Conservation (phyloP, 2,888 invertebrate species). For the Thera obeliscata region DNA sequence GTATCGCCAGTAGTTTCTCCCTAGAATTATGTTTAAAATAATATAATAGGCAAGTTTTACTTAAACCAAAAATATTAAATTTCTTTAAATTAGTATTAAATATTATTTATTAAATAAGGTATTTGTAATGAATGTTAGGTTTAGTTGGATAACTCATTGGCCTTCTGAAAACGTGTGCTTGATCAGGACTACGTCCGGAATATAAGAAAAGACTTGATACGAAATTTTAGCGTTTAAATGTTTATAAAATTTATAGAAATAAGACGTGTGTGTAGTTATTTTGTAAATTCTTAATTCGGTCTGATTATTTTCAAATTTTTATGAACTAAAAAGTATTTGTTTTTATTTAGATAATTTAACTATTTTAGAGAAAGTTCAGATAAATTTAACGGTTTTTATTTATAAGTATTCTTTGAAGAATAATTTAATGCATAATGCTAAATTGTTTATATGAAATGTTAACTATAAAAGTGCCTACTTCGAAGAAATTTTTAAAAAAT, state of each 20-base stretch:
- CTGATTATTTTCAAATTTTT: not conserved
- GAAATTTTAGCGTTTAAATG: conserved; percentile 66
- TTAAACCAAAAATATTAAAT: conserved; percentile 46
- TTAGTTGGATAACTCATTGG: conserved; percentile 62
- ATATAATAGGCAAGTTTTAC: conserved; percentile 24
- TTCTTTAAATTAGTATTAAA: conserved; percentile 32
- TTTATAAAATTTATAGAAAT: conserved; percentile 48
- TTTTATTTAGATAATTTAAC: not conserved
- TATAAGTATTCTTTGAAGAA: conserved; percentile 2
- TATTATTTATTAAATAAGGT: conserved; percentile 51
- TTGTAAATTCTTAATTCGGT: conserved; percentile 30
- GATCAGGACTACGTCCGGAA: conserved; percentile 73
- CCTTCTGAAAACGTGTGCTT: conserved; percentile 78
- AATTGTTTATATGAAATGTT: conserved; percentile 13
- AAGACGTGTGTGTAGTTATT: conserved; percentile 43
- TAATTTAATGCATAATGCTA: not conserved
- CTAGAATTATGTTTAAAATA: conserved; percentile 7
- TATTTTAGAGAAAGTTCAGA: not conserved
- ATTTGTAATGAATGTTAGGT: conserved; percentile 47
- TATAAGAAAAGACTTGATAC: conserved; percentile 78
- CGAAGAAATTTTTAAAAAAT: conserved; percentile 34
- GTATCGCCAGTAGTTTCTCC: conserved; percentile 27
- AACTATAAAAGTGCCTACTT: conserved; percentile 37
- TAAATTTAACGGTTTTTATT: not conserved
- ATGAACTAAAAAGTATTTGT: not conserved